A percentile compares a stretch with the other conserved stretches of the same genome.
phyloP scores from a whole-genome alignment of 2,888 invertebrate species.

The Adineta ricciae region DNA sequence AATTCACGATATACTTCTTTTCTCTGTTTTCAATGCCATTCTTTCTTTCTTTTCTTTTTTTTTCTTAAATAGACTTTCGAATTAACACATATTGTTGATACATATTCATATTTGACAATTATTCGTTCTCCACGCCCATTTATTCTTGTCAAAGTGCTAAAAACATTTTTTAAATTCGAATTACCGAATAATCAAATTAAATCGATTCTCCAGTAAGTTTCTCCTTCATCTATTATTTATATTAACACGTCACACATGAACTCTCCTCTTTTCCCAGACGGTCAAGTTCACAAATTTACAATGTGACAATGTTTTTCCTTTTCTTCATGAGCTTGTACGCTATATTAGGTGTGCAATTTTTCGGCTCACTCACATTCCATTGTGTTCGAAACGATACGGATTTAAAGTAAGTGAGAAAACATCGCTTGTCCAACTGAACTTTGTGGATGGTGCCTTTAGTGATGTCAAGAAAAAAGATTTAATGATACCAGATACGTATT shows the following conservation, averaged over 20 bases:
- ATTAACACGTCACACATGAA: no score
- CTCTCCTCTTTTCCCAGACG: slow-evolving; percentile 58
- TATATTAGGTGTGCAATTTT: slow-evolving; percentile 92
- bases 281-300: slow-evolving; percentile 98
- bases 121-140: slow-evolving; percentile 85
- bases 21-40: not conserved
- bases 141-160: slow-evolving; percentile 89
- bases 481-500: slow-evolving; percentile 96
- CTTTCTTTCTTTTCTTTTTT: not conserved
- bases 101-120: slow-evolving; percentile 76
- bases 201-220: slow-evolving; percentile 88
- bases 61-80: slow-evolving; percentile 63
- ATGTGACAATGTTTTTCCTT: slow-evolving; percentile 94
- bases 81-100: slow-evolving; percentile 53
- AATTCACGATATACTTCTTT: no score
- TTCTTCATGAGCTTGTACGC: slow-evolving; percentile 99
- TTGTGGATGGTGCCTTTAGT: no score
- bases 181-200: slow-evolving; percentile 98
- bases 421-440: slow-evolving; percentile 19
- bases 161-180: slow-evolving; percentile 92
- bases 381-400: slow-evolving; percentile 81
- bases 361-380: slow-evolving; percentile 91
- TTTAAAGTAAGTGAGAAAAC: slow-evolving; percentile 49
- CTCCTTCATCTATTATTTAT: no score
- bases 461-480: slow-evolving; percentile 80